Percentiles rank a stretch among this genome's conserved stretches.
Evolutionary conservation across 1,140 invertebrate genomes (phyloP).

Genomic region (Ips typographus): DNA sequence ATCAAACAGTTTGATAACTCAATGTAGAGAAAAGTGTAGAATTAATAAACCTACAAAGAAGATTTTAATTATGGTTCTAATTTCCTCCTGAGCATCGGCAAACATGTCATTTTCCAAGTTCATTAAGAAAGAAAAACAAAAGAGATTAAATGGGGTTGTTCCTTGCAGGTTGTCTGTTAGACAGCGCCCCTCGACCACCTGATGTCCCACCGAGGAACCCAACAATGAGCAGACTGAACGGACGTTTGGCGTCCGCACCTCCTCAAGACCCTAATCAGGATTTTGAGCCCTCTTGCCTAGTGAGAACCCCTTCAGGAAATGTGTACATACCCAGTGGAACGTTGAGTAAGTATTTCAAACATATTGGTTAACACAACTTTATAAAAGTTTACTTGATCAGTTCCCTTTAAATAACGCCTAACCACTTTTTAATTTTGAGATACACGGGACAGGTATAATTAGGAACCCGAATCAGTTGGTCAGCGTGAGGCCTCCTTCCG

Average conservation of each 20-base stretch:
- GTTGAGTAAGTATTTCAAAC: conserved; percentile 55
- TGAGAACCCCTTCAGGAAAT: conserved; percentile 86
- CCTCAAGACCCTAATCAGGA: conserved; percentile 72
- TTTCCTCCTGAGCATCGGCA: no score
- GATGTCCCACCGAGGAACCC: conserved; percentile 87
- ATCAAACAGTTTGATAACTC: no score
- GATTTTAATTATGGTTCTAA: no score
- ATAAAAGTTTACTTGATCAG: not conserved
- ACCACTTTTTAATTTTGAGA: not conserved
- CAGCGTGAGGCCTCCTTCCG: conserved; percentile 6
- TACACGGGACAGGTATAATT: conserved; percentile 16
- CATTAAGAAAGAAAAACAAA: no score
- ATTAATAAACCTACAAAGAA: no score
- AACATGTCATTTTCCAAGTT: no score
- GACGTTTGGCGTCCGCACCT: conserved; percentile 72
- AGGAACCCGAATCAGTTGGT: conserved; percentile 21
- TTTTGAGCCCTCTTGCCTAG: conserved; percentile 88
- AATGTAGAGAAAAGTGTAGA: no score
- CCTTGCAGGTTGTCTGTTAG: conserved; percentile 76
- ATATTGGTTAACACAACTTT: not conserved
- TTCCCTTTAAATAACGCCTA: not conserved
- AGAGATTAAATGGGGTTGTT: no score
- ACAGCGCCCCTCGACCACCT: conserved; percentile 76
- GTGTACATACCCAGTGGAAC: conserved; percentile 89
- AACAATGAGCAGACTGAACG: conserved; percentile 84